These are phyloP conservation scores for Petaurus breviceps DNA, from an alignment of 2,113 vertebrate genomes.

Conservation along the genomic window DNA sequence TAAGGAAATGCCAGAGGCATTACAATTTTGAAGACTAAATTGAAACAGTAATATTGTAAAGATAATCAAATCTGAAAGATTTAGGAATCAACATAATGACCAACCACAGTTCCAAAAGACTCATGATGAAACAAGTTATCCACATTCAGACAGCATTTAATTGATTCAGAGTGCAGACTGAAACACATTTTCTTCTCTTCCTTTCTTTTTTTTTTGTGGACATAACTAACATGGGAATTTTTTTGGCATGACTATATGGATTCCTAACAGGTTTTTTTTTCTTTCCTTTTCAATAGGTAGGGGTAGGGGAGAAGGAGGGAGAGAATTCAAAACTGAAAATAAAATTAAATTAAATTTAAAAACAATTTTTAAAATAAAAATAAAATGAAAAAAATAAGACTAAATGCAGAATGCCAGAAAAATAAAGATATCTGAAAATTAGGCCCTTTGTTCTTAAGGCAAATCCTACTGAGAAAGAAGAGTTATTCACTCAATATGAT, in stretches of 20 bases:
- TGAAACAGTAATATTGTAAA: neutral
- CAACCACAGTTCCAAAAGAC: neutral
- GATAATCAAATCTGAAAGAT: neutral
- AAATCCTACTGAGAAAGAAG: slow-evolving; percentile 21
- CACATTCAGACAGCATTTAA: neutral
- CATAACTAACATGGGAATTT: neutral
- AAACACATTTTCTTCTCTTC: neutral
- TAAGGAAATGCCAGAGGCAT: neutral
- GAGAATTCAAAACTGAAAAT: neutral
- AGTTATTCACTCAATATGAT: neutral
- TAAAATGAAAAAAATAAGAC: neutral
- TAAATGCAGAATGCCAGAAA: neutral
- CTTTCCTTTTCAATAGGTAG: neutral
- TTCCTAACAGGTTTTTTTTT: neutral
- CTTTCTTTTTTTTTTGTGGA: neutral
- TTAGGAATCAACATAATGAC: neutral
- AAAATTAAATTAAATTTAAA: neutral
- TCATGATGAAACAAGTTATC: neutral
- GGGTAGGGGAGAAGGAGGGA: neutral
- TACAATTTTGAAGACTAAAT: neutral
- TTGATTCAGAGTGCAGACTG: neutral
- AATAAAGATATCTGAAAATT: neutral
- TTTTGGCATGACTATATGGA: neutral
- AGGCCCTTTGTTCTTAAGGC: neutral
- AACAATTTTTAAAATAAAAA: neutral